Percentiles rank a stretch among this genome's conserved stretches.
Conservation (phyloP, 2,113 vertebrate species). For the Mugil cephalus region DNA sequence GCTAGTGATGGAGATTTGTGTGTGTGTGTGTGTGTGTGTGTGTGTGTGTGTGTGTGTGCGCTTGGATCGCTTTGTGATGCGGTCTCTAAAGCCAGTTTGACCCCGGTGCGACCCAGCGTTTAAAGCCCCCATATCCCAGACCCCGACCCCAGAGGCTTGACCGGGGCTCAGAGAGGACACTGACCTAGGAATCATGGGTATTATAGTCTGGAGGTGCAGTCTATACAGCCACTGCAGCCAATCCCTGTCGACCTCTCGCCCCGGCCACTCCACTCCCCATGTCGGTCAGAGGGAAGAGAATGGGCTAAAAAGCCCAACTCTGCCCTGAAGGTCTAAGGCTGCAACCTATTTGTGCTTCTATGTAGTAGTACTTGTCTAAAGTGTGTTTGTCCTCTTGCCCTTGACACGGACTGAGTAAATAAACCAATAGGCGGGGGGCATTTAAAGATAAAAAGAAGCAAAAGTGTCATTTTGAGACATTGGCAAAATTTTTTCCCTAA, state of each 20-base stretch:
- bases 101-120: slow-evolving; percentile 63
- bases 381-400: slow-evolving; percentile 68
- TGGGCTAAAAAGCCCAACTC: slow-evolving; percentile 64
- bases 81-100: slow-evolving; percentile 69
- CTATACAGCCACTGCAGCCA: slow-evolving; percentile 78
- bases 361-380: slow-evolving; percentile 40
- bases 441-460: slow-evolving; percentile 39
- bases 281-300: slow-evolving; percentile 67
- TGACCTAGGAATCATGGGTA: slow-evolving; percentile 83
- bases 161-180: slow-evolving; percentile 74
- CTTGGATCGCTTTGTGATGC: slow-evolving; percentile 67
- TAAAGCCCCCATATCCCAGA: slow-evolving; percentile 68
- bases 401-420: slow-evolving; percentile 69
- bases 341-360: slow-evolving; percentile 58
- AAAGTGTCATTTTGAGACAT: slow-evolving; percentile 48
- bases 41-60: slow-evolving; percentile 4
- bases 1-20: slow-evolving; percentile 55
- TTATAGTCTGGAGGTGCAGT: slow-evolving; percentile 77
- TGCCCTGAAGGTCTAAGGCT: slow-evolving; percentile 80
- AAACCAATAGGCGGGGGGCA: slow-evolving; percentile 35
- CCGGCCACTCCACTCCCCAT: slow-evolving; percentile 70
- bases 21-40: slow-evolving; percentile 33
- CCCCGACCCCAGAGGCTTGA: slow-evolving; percentile 74
- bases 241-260: slow-evolving; percentile 79
- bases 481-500: slow-evolving; percentile 42